Conservation (phyloP, 2,113 vertebrate genomes). For the Takifugu bimaculatus region DNA sequence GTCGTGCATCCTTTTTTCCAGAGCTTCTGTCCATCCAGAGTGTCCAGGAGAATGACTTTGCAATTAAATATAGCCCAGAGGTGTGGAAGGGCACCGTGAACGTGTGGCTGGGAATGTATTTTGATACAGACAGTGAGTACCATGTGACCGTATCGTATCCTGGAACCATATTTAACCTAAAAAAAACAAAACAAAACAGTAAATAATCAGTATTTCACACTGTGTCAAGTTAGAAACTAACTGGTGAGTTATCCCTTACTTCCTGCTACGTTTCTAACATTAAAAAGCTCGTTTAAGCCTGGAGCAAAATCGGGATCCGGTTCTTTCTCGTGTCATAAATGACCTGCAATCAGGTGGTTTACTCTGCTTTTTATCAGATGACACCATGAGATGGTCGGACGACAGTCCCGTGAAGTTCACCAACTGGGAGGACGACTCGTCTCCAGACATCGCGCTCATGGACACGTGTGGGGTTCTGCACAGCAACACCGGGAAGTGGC, state of each 20-base stretch:
- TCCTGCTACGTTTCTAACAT: too few relatives aligned
- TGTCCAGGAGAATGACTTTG: slow-evolving; percentile 66
- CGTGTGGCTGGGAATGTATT: slow-evolving; percentile 75
- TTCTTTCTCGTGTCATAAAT: too few relatives aligned
- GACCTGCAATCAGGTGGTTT: neutral
- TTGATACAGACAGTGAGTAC: slow-evolving; percentile 68
- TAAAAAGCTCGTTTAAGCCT: too few relatives aligned
- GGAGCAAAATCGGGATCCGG: too few relatives aligned
- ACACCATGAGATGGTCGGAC: slow-evolving; percentile 78
- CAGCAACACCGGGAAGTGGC: slow-evolving; percentile 78
- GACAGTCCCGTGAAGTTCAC: slow-evolving; percentile 69
- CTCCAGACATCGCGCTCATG: slow-evolving; percentile 39
- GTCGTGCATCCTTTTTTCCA: slow-evolving; percentile 33
- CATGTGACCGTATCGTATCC: slow-evolving; percentile 2
- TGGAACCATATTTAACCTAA: neutral
- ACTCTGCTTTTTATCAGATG: slow-evolving; percentile 60
- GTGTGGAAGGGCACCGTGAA: slow-evolving; percentile 72
- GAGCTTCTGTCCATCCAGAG: slow-evolving; percentile 71
- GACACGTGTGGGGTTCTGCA: slow-evolving; percentile 81
- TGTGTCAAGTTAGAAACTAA: too few relatives aligned
- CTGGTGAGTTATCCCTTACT: too few relatives aligned
- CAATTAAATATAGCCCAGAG: slow-evolving; percentile 59
- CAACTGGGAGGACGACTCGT: slow-evolving; percentile 75
- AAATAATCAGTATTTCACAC: too few relatives aligned
- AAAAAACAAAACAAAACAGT: too few relatives aligned